Base-by-base conservation (phyloP, 2,113 vertebrate species). In the Alaudala cheleensis region DNA sequence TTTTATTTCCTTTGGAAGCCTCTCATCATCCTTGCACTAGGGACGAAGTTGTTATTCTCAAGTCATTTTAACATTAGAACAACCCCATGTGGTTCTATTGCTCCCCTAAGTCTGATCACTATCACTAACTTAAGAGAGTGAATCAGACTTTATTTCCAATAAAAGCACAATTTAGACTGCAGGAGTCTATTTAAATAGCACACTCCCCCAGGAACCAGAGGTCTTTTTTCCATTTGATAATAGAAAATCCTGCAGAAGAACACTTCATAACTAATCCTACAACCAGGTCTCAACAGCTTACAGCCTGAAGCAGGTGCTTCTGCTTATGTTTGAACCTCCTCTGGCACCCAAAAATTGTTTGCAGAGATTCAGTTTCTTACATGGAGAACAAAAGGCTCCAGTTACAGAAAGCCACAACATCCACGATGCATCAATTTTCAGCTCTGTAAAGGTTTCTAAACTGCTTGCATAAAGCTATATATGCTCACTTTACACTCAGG, bases 221-320 rank as follows among this genome's bases (percentile, higher is more conserved):
- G 10, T 2, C 0, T 1, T 33, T 70, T 33, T 44, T 11, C 25
- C 24, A 44, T 39, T 44, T 60, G 31, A 11, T 44, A 33, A 70
- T 0, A 80, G 28, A 65, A 79, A 74, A 74, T 58, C 28, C 51
- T 7, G 5, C 21, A 42, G 50, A 82, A 33, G 16, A 69, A 54
- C 19, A 71, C 15, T 65, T 40, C 14, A n/a, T 31, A 21, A 90
- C 39, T 33, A 73, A 86, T 29, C 45, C 56, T 34, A 34, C 31
- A 50, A 67, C 23, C 37, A 37, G 2, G 3, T 73, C 44, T 71
- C 69, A 81, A 84, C 3, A 50, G 15, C 10, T 24, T 34, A 50
- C 29, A 87, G 57, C 22, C 47, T 21, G 50, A 73, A 81, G 24
- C 22, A 78, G 23, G 26, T 54, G 25, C 15, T 92, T 56, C 64